Conservation (phyloP, 1,140 invertebrate genomes). For the Nasonia vitripennis region DNA sequence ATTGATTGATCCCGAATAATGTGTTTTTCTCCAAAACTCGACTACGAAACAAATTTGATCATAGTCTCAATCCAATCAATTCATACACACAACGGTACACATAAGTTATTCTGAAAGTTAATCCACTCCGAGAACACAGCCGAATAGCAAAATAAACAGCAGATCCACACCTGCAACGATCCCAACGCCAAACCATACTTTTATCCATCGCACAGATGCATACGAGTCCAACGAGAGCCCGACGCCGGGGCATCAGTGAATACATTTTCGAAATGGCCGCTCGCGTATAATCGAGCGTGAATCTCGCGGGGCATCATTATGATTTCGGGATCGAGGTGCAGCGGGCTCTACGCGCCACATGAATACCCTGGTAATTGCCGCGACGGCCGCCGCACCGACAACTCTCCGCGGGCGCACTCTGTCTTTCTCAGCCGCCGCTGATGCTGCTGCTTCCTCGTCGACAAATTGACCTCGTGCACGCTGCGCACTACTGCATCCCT, state of each 20-base stretch:
- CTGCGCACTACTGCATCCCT: too few species aligned
- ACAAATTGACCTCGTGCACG: neutral
- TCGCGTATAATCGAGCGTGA: slow-evolving; percentile 53
- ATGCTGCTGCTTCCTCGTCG: neutral
- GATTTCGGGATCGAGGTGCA: slow-evolving; percentile 47
- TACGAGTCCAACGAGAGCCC: neutral
- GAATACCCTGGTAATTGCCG: slow-evolving; percentile 64
- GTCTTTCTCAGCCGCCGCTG: neutral
- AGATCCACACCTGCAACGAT: too few species aligned
- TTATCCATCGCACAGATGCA: neutral
- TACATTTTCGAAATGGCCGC: slow-evolving; percentile 45
- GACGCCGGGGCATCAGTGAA: slow-evolving; percentile 10
- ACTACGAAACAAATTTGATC: too few species aligned
- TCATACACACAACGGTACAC: too few species aligned
- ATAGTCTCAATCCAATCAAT: too few species aligned
- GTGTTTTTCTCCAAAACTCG: too few species aligned
- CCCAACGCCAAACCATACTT: too few species aligned
- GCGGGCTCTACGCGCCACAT: slow-evolving; percentile 24
- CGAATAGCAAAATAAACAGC: too few species aligned
- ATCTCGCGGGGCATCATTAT: slow-evolving; percentile 54
- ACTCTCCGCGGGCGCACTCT: slow-evolving; percentile 5
- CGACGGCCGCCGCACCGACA: slow-evolving; percentile 10
- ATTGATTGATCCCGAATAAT: too few species aligned
- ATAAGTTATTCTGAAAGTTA: too few species aligned
- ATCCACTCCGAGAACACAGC: too few species aligned